Evolutionary conservation across 2,797 vertebrate species (phyloP), one percentile per base, ranked within the genome.

Genomic region (Takifugu rubripes): DNA sequence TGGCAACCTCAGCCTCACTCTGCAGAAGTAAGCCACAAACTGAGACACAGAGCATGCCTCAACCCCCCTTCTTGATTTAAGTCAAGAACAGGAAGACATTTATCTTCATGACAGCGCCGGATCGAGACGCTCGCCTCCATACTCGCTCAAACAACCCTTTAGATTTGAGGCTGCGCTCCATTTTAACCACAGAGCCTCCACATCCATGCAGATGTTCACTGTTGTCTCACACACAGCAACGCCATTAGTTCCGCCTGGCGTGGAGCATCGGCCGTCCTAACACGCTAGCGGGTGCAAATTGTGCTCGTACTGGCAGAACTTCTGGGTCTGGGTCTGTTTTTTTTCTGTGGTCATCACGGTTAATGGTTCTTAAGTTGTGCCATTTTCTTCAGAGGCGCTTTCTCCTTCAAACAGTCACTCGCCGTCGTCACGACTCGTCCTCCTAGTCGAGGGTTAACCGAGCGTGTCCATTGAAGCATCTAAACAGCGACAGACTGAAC

Each of bases 1-100:
- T 24, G 94, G 91, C 62, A 93, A 96, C 70, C 90, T 99, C 83
- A 93, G 84, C 85, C 95, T 99, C 88, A 94, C 84, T 69, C 86
- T 99, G 77, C 94, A 98, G 87, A 92, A 90, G 91, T 92, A 89
- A 88, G 90, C 59, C 15, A 31, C 44, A 27, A 67, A 27, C 58
- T 48, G 45, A 7, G 14, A 40, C 36, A 14, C 36, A 14, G 36
- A 14, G 36, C 36, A 29, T 7, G 3, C 36, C 12, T 11, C 31
- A 9, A 75, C 50, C 25, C 44, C 36, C 36, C 36, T 7, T 44
- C n/a, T 9, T 66, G 59, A 73, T 77, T 77, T 74, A 68, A 74
- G 36, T 40, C 3, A 42, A 60, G 46, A 62, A 15, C 15, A 10
- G 56, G 40, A 61, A 61, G 44, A 29, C 54, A 24, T 81, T 71